Evolutionary conservation across 2,797 vertebrate species (phyloP).

Genomic region (Scolopax bukidnonensis): DNA sequence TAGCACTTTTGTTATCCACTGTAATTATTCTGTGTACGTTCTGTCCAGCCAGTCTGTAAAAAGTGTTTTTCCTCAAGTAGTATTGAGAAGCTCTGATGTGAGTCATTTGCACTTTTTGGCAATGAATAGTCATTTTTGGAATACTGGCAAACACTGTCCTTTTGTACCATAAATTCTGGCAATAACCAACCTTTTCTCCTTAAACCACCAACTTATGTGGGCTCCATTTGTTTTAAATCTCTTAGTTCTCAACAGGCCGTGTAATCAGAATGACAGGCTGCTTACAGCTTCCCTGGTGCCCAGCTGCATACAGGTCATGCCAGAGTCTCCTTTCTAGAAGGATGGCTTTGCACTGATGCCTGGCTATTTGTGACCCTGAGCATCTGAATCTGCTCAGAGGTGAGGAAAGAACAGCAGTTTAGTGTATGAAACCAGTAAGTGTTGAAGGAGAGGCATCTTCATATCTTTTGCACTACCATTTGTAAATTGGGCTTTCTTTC

Average conservation of each 20-base stretch:
- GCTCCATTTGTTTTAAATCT: constrained; percentile 6
- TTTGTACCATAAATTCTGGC: constrained; percentile 33
- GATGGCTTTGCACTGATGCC: not conserved
- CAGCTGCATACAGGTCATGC: not conserved
- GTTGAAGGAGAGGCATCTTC: not conserved
- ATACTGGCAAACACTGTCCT: not conserved
- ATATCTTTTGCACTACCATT: not conserved
- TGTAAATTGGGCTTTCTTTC: not conserved
- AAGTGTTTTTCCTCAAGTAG: not conserved
- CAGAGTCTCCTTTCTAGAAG: not conserved
- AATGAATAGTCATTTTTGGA: not conserved
- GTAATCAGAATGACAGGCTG: constrained; percentile 8
- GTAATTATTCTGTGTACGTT: not conserved
- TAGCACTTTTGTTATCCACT: not conserved
- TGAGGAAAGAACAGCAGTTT: not conserved
- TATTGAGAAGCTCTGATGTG: not conserved
- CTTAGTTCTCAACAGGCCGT: not conserved
- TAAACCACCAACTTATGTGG: constrained; percentile 21
- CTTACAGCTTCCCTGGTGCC: not conserved
- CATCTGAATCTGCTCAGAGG: not conserved
- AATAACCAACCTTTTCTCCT: constrained; percentile 9
- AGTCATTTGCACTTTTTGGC: not conserved
- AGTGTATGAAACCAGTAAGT: not conserved
- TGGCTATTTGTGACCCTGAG: not conserved
- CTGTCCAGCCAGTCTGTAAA: not conserved